phyloP scores from a whole-genome alignment of 2,113 vertebrate genomes.

The Setophaga kirtlandii region DNA sequence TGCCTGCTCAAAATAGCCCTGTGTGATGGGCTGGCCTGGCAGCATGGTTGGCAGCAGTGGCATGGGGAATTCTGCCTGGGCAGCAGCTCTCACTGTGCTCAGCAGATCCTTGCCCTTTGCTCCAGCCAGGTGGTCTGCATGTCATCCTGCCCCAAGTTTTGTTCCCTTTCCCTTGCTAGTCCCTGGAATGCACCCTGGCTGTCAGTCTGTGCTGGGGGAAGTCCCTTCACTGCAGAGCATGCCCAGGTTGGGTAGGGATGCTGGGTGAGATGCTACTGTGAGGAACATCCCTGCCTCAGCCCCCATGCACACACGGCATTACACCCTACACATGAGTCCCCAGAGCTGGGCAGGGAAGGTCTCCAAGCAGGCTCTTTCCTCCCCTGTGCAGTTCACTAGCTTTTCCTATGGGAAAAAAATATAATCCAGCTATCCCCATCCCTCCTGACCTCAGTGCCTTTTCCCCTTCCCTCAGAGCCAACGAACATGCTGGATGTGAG shows the following conservation, averaged over 20 bases:
- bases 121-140: not conserved
- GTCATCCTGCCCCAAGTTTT: not conserved
- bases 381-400: fast-evolving
- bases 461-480: slow-evolving; percentile 81
- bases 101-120: not conserved
- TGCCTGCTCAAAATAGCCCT: slow-evolving; percentile 33
- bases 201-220: not conserved
- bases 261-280: not conserved
- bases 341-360: not conserved
- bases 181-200: not conserved
- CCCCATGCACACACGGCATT: fast-evolving
- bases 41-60: not conserved
- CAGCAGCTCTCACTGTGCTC: not conserved
- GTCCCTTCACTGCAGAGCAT: not conserved
- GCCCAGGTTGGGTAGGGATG: not conserved
- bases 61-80: not conserved
- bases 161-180: not conserved
- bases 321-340: not conserved
- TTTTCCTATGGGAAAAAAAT: not conserved
- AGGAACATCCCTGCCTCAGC: not conserved
- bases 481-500: slow-evolving; percentile 98
- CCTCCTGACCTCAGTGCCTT: not conserved
- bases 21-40: not conserved
- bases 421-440: not conserved
- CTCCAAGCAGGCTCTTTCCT: not conserved